Base-by-base conservation (phyloP, 2,888 invertebrate species). In the Tetheella fluctuosa region DNA sequence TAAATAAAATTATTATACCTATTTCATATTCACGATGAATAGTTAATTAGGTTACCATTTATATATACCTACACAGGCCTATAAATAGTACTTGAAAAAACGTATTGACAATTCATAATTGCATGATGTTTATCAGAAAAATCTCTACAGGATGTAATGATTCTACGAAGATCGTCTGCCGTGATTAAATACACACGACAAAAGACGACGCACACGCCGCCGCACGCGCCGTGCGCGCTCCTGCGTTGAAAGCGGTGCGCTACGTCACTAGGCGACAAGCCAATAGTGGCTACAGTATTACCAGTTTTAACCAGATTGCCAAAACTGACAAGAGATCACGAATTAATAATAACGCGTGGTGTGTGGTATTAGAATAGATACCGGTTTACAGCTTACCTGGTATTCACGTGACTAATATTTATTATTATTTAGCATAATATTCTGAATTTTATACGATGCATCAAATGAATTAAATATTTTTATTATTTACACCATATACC, bases 231-330 rank as follows among this genome's bases (percentile, higher is more conserved):
- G n/a, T 7, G 20, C 48, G 39, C 39, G 12, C n/a, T n/a, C n/a
- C n/a, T n/a, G 17, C 54, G 12, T 30, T 25, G 30, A 39, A 48
- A 57, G 57, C 57, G 4, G 20, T 23, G 48, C 20, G 58, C 63
- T 72, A 79, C 80, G 78, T 77, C 79, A 80, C 64, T 42, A 30
- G 77, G 73, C 73, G 60, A 60, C 55, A 55, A 64, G 77, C 73
- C 79, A 77, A 61, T 37, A 25, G n/a, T 5, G 15, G n/a, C 39
- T n/a, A 39, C n/a, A 1, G n/a, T 28, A 52, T 13, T 68, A 75
- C 76, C 63, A 59, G 77, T 69, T 59, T 58, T 23, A 67, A 70
- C 71, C 68, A 58, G 73, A 65, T 71, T 25, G 30, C 23, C 56
- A 30, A 57, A 64, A 58, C 59, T 63, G 61, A 55, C 59, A 56